phyloP scores from a whole-genome alignment of 2,113 vertebrate genomes.

The Hypocryptadius cinnamomeus region DNA sequence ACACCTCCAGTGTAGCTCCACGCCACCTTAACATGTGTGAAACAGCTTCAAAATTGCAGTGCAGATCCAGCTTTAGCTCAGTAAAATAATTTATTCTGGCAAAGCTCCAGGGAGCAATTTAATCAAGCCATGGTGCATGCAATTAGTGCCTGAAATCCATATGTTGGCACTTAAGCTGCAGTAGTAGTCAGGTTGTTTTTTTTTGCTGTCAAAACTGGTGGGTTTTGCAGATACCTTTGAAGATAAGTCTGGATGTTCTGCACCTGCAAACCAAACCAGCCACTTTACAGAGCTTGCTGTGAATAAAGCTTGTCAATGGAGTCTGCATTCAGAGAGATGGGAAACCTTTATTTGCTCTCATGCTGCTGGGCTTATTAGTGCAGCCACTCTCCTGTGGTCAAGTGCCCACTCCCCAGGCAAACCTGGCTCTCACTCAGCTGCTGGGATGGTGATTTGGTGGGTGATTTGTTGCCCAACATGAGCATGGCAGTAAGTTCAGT shows the following conservation, averaged over 20 bases:
- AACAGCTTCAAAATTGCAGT: background rate
- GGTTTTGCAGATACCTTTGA: slow-evolving; percentile 12
- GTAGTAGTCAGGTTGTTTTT: background rate
- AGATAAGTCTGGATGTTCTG: background rate
- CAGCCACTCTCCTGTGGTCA: background rate
- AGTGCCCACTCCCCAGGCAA: background rate
- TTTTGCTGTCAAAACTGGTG: background rate
- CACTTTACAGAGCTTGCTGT: background rate
- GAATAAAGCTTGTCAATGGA: fast-evolving
- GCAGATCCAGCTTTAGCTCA: background rate
- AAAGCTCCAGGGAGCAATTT: slow-evolving; percentile 35
- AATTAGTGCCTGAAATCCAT: slow-evolving; percentile 49
- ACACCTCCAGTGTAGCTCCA: background rate
- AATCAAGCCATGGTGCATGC: background rate
- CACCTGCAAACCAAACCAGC: background rate
- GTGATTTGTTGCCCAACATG: background rate
- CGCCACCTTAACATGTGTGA: background rate
- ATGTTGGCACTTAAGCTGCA: background rate
- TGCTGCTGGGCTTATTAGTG: background rate
- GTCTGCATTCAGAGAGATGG: background rate
- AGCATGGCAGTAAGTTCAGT: background rate
- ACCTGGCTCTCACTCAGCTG: background rate
- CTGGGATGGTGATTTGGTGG: fast-evolving
- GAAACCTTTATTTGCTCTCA: background rate
- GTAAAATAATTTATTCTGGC: slow-evolving; percentile 27